Percentiles rank a stretch among this genome's conserved stretches.
These are phyloP conservation scores for Apotomis betuletana DNA, from an alignment of 2,888 invertebrate species.

Conservation along the genomic window DNA sequence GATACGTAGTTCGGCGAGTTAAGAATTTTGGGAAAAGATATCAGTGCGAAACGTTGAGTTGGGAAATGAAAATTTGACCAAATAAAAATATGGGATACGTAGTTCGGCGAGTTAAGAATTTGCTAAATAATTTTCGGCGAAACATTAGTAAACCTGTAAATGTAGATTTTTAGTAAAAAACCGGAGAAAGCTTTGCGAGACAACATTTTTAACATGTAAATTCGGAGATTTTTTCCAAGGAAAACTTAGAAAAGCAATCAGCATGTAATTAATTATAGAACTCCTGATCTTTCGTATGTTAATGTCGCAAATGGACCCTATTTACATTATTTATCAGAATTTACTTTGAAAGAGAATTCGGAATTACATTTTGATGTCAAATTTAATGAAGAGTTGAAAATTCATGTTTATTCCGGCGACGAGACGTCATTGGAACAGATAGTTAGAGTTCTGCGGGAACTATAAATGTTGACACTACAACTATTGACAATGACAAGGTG, in stretches of 20 bases:
- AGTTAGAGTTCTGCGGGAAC: no score
- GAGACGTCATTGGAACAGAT: not conserved
- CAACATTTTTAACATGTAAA: constrained; percentile 15
- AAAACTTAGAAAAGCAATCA: constrained; percentile 4
- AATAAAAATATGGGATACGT: no score
- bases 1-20: no score
- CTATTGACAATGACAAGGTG: no score
- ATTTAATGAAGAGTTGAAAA: not conserved
- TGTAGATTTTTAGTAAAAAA: no score
- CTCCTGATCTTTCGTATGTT: constrained; percentile 30
- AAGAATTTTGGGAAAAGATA: no score
- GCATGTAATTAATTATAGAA: constrained; percentile 15
- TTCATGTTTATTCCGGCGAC: not conserved
- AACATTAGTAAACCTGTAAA: no score
- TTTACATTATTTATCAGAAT: constrained; percentile 23
- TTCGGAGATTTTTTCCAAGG: not conserved
- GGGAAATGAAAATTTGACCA: no score
- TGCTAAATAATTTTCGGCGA: no score
- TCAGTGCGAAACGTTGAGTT: no score
- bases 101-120: no score
- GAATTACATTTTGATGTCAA: constrained; percentile 16
- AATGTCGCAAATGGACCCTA: constrained; percentile 33
- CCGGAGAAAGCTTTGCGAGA: not conserved
- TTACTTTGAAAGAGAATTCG: constrained; percentile 19
- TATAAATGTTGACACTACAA: no score